Conservation (phyloP, 2,888 invertebrate species). For the Caradrina clavipalpis region DNA sequence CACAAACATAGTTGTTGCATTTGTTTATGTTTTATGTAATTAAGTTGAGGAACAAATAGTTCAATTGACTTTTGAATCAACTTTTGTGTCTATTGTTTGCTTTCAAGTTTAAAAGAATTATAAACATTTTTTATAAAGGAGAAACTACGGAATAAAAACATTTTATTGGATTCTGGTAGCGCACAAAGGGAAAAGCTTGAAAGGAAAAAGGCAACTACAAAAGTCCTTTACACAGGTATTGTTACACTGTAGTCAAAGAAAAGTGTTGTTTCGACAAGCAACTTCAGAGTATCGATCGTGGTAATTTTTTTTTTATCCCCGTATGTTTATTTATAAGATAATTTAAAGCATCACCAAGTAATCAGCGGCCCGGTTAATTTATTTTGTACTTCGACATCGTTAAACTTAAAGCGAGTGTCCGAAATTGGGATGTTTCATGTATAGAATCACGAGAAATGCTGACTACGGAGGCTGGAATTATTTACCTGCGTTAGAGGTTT, state of each 20-base stretch:
- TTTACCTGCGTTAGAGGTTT: background rate
- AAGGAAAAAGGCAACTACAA: background rate
- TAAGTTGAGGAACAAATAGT: background rate
- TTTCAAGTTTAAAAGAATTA: background rate
- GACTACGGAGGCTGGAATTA: too few relatives aligned
- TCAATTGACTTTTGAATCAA: too few relatives aligned
- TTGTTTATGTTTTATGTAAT: background rate
- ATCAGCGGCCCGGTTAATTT: slow-evolving; percentile 59
- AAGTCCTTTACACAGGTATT: background rate
- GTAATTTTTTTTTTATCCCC: slow-evolving; percentile 37
- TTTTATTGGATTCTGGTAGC: background rate
- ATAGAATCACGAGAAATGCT: slow-evolving; percentile 34
- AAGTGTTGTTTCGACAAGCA: background rate
- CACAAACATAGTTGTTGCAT: too few relatives aligned
- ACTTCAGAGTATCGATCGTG: slow-evolving; percentile 32
- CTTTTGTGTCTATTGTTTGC: background rate
- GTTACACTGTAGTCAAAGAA: background rate
- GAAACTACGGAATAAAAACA: background rate
- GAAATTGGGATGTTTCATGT: slow-evolving; percentile 45
- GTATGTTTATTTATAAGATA: slow-evolving; percentile 58
- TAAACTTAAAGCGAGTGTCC: slow-evolving; percentile 41
- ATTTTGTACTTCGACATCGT: slow-evolving; percentile 42
- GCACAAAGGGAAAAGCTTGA: background rate
- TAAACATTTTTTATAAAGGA: background rate
- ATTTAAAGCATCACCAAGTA: slow-evolving; percentile 59